Conservation (phyloP, 2,113 vertebrate genomes). For the Prionailurus viverrinus region DNA sequence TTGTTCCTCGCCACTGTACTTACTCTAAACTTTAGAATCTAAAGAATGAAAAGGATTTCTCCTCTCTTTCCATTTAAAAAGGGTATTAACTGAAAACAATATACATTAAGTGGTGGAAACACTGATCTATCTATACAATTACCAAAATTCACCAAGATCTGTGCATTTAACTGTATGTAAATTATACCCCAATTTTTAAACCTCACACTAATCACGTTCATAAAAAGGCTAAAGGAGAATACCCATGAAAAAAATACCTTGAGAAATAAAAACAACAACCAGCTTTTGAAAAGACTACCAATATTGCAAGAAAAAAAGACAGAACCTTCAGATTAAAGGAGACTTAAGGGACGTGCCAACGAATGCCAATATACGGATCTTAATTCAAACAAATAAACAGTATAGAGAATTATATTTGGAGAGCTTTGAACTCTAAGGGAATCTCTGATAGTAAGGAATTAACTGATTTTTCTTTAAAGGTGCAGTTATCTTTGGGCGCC, state of each 20-base stretch:
- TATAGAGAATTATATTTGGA: neutral
- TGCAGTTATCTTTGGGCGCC: neutral
- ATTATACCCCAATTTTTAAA: neutral
- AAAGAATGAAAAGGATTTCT: neutral
- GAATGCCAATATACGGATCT: neutral
- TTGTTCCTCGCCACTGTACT: neutral
- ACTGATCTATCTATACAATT: neutral
- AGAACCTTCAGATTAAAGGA: neutral
- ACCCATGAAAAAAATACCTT: neutral
- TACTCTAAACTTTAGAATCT: neutral
- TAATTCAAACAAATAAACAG: slow-evolving; percentile 34
- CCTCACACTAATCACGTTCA: neutral
- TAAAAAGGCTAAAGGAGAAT: slow-evolving; percentile 25
- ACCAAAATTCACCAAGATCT: slow-evolving; percentile 17
- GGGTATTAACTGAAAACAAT: neutral
- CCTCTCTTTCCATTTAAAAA: neutral
- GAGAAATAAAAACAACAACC: slow-evolving; percentile 13
- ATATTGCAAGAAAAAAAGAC: neutral
- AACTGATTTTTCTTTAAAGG: slow-evolving; percentile 19
- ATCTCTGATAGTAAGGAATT: slow-evolving; percentile 18
- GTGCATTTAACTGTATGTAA: neutral
- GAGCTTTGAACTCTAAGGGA: neutral
- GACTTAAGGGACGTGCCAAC: neutral
- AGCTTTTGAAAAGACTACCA: neutral
- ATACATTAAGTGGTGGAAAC: neutral